Evolutionary conservation across 2,113 vertebrate genomes (phyloP).

Genomic region (Syrmaticus mikado): DNA sequence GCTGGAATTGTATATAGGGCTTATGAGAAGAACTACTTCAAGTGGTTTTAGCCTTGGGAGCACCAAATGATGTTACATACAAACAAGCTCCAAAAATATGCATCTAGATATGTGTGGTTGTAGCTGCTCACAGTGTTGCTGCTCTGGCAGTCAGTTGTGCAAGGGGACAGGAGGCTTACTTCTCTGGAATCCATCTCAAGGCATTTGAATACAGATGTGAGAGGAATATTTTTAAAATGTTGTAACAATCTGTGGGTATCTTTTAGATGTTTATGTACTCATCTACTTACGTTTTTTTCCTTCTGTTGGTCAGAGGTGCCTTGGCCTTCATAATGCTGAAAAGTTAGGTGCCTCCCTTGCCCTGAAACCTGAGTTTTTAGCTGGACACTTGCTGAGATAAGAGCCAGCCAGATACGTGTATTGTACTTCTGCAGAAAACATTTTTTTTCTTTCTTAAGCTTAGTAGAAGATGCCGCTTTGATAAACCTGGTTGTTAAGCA

Average conservation of each 20-base stretch:
- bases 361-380: background rate
- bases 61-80: slow-evolving; percentile 37
- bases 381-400: background rate
- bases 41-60: slow-evolving; percentile 25
- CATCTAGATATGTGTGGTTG: background rate
- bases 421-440: background rate
- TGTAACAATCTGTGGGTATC: background rate
- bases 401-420: background rate
- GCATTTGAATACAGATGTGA: background rate
- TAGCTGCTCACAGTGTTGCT: background rate
- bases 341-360: background rate
- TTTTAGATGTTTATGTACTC: background rate
- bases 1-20: background rate
- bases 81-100: slow-evolving; percentile 19
- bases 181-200: background rate
- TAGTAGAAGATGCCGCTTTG: background rate
- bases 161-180: accelerated
- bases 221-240: background rate
- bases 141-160: background rate
- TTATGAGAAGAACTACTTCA: slow-evolving; percentile 39
- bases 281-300: background rate
- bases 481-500: background rate
- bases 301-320: background rate
- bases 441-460: accelerated
- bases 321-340: background rate